A percentile compares a stretch with the other conserved stretches of the same genome.
Conservation (phyloP, 2,888 invertebrate genomes). For the Lithophane ornitopus region DNA sequence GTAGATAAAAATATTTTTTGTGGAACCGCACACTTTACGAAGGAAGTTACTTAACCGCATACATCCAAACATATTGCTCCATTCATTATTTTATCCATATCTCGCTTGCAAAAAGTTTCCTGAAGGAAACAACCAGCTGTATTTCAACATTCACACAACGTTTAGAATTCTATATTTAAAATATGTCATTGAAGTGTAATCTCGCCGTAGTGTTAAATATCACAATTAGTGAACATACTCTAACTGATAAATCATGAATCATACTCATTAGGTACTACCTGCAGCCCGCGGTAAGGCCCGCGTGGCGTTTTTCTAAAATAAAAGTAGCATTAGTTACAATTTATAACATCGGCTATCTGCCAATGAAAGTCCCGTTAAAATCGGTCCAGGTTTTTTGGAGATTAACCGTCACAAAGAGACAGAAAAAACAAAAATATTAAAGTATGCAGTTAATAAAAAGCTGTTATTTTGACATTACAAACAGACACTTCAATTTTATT, state of each 20-base stretch:
- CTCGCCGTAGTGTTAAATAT: background rate
- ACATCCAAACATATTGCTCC: background rate
- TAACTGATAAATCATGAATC: slow-evolving; percentile 12
- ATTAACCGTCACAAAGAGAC: no score
- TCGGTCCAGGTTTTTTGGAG: no score
- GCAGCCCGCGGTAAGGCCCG: no score
- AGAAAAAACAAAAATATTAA: no score
- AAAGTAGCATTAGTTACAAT: no score
- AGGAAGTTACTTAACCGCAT: slow-evolving; percentile 14
- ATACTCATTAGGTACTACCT: background rate
- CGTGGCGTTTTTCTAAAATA: no score
- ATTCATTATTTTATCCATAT: background rate
- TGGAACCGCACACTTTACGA: background rate
- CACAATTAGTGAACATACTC: slow-evolving; percentile 1
- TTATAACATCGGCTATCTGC: no score
- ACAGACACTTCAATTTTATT: no score
- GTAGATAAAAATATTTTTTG: background rate
- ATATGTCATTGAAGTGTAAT: slow-evolving; percentile 6
- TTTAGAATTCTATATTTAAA: background rate
- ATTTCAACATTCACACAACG: background rate
- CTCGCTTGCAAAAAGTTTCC: no score
- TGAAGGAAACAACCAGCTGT: background rate
- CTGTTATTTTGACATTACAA: no score
- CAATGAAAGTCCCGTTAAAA: no score
- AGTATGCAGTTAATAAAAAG: no score